Base-by-base conservation (phyloP, 2,113 vertebrate genomes). In the Propithecus coquereli region DNA sequence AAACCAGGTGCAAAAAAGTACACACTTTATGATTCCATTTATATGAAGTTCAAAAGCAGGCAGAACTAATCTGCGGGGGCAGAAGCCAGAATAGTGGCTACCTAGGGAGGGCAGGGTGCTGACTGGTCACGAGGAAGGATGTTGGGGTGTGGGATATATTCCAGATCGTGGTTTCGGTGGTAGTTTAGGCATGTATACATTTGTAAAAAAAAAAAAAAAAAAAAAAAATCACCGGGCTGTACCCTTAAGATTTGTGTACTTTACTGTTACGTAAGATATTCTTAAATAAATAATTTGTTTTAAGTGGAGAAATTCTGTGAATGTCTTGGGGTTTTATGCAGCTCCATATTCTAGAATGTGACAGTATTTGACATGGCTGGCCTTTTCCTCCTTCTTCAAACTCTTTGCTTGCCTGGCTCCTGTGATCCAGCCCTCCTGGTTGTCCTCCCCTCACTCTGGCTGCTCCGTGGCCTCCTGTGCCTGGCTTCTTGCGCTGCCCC, bases 251-350 rank as follows among this genome's bases (percentile, higher is more conserved):
- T 82, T 20, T 25, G 12, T 91, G 30, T 16, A 34, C 11, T 76
- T 65, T 32, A 34, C 27, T n/a, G 0, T 47, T 59, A 32, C n/a
- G 12, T 76, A 81, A 73, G 32, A 52, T 34, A 37, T 43, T 76
- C 25, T 25, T 90, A 61, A 86, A 32, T 85, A 47, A 43, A 63
- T 61, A n/a, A 17, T 34, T 50, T 5, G 25, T 70, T 81, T 84
- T 5, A 70, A 76, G 65, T 90, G 70, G 68, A 80, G 70, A 90
- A 40, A 76, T 70, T 86, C 70, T 57, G 20, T 89, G 90, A 80
- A 8, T 45, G 61, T 6, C 34, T 57, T 79, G 32, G n/a, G 47
- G 20, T 27, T 74, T 85, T 18, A 16, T 68, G 73, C 7, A 22
- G n/a, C 25, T 61, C 37, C 17, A 4, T 32, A 47, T 71, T 76